These are phyloP conservation scores for Nasalis larvatus DNA, from an alignment of 2,113 vertebrate species.

Conservation along the genomic window DNA sequence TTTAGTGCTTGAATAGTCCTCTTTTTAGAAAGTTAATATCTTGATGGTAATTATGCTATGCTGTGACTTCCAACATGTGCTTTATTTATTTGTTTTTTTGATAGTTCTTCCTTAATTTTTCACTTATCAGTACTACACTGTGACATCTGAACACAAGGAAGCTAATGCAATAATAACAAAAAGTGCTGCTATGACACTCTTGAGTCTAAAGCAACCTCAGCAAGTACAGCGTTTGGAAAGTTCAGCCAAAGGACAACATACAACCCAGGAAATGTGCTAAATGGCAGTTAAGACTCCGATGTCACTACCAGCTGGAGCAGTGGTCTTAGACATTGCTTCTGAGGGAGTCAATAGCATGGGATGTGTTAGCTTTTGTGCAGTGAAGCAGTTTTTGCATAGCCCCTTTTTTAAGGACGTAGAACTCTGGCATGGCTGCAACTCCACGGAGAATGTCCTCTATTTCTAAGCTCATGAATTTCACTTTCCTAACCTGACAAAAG, in stretches of 20 bases:
- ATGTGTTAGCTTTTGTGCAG: conserved; percentile 40
- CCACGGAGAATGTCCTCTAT: conserved; percentile 57
- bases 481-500: conserved; percentile 74
- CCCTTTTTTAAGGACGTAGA: background rate
- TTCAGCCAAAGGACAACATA: conserved; percentile 69
- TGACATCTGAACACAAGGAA: conserved; percentile 60
- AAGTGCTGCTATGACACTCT: conserved; percentile 70
- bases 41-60: background rate
- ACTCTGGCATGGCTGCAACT: background rate
- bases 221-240: conserved; percentile 41
- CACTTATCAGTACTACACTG: background rate
- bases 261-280: conserved; percentile 49
- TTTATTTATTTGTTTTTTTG: background rate
- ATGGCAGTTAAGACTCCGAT: conserved; percentile 21
- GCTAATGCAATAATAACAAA: conserved; percentile 44
- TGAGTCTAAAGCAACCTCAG: conserved; percentile 55
- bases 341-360: conserved; percentile 47
- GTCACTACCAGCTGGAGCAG: conserved; percentile 61
- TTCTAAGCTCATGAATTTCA: conserved; percentile 73
- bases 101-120: conserved; percentile 46
- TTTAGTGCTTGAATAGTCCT: background rate
- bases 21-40: background rate
- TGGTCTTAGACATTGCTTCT: conserved; percentile 62
- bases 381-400: background rate
- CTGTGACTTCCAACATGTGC: background rate